Base-by-base conservation (phyloP, 2,797 vertebrate genomes). In the Anas georgica region DNA sequence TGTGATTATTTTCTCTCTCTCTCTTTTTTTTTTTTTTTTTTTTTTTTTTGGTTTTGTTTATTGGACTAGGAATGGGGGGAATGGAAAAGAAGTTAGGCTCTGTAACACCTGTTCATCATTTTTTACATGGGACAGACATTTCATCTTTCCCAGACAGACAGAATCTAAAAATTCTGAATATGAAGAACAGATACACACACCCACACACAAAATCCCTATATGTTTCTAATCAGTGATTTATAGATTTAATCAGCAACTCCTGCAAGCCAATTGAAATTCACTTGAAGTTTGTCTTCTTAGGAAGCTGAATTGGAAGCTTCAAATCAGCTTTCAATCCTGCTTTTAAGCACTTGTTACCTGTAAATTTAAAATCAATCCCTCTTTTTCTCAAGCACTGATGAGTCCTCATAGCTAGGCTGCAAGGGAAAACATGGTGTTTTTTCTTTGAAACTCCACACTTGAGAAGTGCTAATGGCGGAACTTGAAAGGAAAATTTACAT, bases 331-430 rank as follows among this genome's bases (percentile, higher is more conserved):
- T 79, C 63, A 80, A 28, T 63, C 76, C 45, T 92, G 33, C 55
- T 72, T 87, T 84, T 75, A 91, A 81, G 62, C 43, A 79, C 72
- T 72, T 72, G 72, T 63, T 79, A 79, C 43, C 54, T 76, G 62
- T n/a, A 79, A 64, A 88, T 85, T 70, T 59, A 55, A 90, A 82
- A 91, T 76, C 45, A 93, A 7, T 79, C 39, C n/a, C 13, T 50
- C 58, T 70, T 63, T 76, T 90, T 68, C 76, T 45, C 20, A 68
- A 63, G 83, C 45, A 33, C 54, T 22, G 33, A 35, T 87, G 43
- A 91, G 25, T n/a, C 21, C 1, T 0, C 46, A 28, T 60, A 75
- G 43, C 0, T 4, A 72, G 23, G 17, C 46, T 66, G 23, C 50
- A 64, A 56, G 45, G 43, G 46, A 67, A 93, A 94, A 67, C 25